phyloP scores from a whole-genome alignment of 2,888 invertebrate genomes.

The Drosophila paranaensis region DNA sequence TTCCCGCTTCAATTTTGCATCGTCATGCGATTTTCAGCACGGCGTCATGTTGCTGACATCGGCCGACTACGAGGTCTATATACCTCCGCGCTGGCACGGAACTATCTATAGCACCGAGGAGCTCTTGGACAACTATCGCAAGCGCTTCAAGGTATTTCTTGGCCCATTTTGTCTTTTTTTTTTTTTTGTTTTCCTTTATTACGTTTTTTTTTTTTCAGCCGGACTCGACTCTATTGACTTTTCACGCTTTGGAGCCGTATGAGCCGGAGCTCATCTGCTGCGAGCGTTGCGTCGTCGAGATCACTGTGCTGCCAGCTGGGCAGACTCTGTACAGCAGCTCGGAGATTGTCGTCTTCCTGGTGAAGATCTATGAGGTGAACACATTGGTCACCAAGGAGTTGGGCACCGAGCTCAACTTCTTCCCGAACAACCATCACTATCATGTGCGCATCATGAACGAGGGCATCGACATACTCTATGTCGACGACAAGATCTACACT shows the following conservation, averaged over 20 bases:
- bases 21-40: slow-evolving; percentile 32
- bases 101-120: slow-evolving; percentile 59
- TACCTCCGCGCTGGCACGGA: slow-evolving; percentile 61
- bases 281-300: slow-evolving; percentile 47
- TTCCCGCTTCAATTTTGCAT: background rate
- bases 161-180: accelerated
- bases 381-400: slow-evolving; percentile 59
- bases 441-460: slow-evolving; percentile 56
- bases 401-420: slow-evolving; percentile 60
- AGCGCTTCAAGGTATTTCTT: slow-evolving; percentile 48
- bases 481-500: slow-evolving; percentile 52
- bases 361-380: slow-evolving; percentile 48
- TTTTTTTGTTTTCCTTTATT: background rate
- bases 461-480: slow-evolving; percentile 61
- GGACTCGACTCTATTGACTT: slow-evolving; percentile 46
- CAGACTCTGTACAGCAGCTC: slow-evolving; percentile 41
- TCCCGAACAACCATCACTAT: slow-evolving; percentile 60
- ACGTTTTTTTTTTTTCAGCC: slow-evolving; percentile 22
- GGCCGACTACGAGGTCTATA: slow-evolving; percentile 46
- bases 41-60: slow-evolving; percentile 59
- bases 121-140: slow-evolving; percentile 39
- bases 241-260: slow-evolving; percentile 55
- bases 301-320: slow-evolving; percentile 59
- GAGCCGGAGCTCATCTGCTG: slow-evolving; percentile 67
- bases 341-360: slow-evolving; percentile 53